Percentiles rank a stretch among this genome's conserved stretches.
phyloP scores from a whole-genome alignment of 2,113 vertebrate species.

The Callorhinus ursinus region DNA sequence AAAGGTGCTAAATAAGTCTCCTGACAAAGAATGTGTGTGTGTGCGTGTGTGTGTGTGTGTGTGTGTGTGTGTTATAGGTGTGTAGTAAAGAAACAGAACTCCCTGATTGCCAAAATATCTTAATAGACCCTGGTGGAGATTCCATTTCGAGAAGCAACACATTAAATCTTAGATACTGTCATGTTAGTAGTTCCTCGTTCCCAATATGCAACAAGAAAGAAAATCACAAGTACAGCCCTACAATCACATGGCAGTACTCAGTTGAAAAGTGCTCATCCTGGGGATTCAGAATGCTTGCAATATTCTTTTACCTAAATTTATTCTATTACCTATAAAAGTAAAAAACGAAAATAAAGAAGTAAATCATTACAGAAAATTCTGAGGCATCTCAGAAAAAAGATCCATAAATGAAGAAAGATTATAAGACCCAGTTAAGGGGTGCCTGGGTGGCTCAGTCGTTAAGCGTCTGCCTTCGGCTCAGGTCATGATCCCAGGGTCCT shows the following conservation, averaged over 20 bases:
- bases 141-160: neutral
- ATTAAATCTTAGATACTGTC: neutral
- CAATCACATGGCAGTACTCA: neutral
- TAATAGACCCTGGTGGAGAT: neutral
- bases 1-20: neutral
- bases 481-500: too few relatives aligned
- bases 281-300: neutral
- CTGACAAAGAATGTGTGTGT: neutral
- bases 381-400: neutral
- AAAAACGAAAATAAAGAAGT: neutral
- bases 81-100: neutral
- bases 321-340: neutral
- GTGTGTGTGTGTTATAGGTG: neutral
- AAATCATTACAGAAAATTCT: neutral
- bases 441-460: too few relatives aligned
- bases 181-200: neutral
- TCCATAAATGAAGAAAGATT: neutral
- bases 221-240: neutral
- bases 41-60: neutral
- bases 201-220: neutral
- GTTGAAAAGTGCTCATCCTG: neutral
- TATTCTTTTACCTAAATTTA: neutral
- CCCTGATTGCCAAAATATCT: neutral
- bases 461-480: too few relatives aligned
- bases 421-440: neutral